phyloP scores from a whole-genome alignment of 2,797 vertebrate genomes.

The Sebastes ruberrimus region DNA sequence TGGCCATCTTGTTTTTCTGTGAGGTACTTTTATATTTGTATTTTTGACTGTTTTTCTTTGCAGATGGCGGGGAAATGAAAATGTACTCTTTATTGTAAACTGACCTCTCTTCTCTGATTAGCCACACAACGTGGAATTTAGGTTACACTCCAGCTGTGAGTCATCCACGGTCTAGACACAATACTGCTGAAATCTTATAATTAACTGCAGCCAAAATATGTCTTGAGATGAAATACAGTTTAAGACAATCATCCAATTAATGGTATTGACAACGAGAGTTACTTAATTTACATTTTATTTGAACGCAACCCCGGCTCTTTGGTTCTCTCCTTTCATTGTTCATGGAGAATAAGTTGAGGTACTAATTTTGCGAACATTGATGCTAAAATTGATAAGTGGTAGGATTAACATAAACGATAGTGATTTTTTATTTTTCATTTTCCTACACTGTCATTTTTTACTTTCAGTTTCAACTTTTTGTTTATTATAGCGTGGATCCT shows the following conservation, averaged over 20 bases:
- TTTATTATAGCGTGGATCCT: neutral
- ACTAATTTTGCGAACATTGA: neutral
- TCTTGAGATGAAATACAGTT: neutral
- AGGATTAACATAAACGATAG: neutral
- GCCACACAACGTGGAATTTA: neutral
- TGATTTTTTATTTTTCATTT: neutral
- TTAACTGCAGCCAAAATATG: neutral
- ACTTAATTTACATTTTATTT: neutral
- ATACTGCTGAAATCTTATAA: neutral
- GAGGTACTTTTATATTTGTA: constrained; percentile 43
- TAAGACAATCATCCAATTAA: neutral
- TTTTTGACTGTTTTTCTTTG: constrained; percentile 24
- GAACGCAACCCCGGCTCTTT: neutral
- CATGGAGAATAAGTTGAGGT: neutral
- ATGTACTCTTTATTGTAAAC: neutral
- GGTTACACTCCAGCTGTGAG: neutral
- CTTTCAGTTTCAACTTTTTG: neutral
- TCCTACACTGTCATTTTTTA: too few relatives aligned
- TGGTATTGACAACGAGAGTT: too few relatives aligned
- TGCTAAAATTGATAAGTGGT: neutral
- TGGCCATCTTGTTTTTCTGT: constrained; percentile 55
- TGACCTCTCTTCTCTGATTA: neutral
- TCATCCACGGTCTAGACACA: neutral
- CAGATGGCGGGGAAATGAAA: constrained; percentile 1
- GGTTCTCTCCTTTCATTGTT: neutral